Evolutionary conservation across 2,797 vertebrate species (phyloP).

Genomic region (Mormyrops attenuatus): DNA sequence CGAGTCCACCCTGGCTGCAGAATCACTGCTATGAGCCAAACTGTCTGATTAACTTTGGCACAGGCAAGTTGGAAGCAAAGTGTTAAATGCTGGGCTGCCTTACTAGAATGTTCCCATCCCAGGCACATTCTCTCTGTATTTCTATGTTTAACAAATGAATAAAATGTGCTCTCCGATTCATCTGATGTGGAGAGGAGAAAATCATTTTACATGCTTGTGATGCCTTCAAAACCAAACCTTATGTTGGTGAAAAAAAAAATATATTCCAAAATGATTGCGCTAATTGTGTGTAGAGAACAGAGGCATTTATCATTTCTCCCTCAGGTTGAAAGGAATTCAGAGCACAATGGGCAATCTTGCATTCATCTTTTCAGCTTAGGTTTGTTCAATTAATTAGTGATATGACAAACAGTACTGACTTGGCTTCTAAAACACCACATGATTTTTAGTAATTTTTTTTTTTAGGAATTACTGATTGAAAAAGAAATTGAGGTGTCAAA

Average conservation of each 20-base stretch:
- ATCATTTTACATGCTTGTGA: neutral
- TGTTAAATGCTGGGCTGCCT: neutral
- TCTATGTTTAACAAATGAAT: neutral
- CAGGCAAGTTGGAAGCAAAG: neutral
- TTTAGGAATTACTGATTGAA: neutral
- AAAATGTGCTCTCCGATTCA: neutral
- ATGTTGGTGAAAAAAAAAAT: neutral
- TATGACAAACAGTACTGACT: neutral
- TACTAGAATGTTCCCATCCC: neutral
- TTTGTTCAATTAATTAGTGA: neutral
- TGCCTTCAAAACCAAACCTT: neutral
- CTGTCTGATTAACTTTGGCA: neutral
- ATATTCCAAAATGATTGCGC: neutral
- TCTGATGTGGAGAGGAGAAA: neutral
- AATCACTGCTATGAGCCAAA: neutral
- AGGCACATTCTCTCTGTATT: neutral
- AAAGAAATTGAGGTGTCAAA: neutral
- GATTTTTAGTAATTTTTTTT: neutral
- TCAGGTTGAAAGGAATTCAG: neutral
- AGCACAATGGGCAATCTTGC: neutral
- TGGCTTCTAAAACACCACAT: neutral
- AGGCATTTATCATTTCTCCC: neutral
- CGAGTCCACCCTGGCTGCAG: neutral
- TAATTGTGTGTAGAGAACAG: neutral
- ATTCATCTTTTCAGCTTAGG: neutral